phyloP scores from a whole-genome alignment of 35 echinoderm and acorn worm genomes.

The Patiria miniata region DNA sequence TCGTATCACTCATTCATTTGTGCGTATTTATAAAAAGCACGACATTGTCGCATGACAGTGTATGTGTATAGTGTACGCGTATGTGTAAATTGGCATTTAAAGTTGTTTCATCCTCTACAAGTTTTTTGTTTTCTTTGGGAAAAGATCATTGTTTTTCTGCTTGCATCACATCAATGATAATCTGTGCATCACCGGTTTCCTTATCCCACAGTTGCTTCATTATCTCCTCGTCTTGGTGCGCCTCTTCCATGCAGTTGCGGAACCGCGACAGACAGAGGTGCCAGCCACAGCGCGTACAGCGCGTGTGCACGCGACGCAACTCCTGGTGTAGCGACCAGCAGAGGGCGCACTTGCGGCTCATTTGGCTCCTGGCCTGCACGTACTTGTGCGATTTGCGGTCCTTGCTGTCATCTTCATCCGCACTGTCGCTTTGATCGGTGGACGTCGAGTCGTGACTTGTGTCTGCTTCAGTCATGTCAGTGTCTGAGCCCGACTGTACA shows the following conservation, averaged over 20 bases:
- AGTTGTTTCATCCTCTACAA: no score
- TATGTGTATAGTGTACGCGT: no score
- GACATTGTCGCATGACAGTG: no score
- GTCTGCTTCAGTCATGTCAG: background rate
- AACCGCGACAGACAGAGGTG: constrained; percentile 8
- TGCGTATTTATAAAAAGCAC: no score
- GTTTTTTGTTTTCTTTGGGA: no score
- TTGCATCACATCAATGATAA: no score
- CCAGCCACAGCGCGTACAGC: background rate
- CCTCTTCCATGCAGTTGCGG: constrained; percentile 11
- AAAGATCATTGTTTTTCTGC: no score
- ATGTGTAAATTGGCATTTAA: no score
- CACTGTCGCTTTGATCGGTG: background rate
- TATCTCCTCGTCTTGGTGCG: background rate
- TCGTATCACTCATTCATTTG: no score
- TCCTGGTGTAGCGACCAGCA: background rate
- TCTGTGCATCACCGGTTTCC: background rate
- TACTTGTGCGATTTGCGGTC: background rate
- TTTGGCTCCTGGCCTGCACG: background rate
- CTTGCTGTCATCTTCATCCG: background rate
- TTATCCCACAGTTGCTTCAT: background rate
- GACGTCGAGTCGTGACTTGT: background rate
- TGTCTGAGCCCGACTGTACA: background rate
- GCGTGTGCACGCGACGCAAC: background rate
- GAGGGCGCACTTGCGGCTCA: constrained; percentile 13